These are phyloP conservation scores for Cassiopea xamachana DNA, from an alignment of 30 jellyfish, hydroid and myxozoan species.

Conservation along the genomic window DNA sequence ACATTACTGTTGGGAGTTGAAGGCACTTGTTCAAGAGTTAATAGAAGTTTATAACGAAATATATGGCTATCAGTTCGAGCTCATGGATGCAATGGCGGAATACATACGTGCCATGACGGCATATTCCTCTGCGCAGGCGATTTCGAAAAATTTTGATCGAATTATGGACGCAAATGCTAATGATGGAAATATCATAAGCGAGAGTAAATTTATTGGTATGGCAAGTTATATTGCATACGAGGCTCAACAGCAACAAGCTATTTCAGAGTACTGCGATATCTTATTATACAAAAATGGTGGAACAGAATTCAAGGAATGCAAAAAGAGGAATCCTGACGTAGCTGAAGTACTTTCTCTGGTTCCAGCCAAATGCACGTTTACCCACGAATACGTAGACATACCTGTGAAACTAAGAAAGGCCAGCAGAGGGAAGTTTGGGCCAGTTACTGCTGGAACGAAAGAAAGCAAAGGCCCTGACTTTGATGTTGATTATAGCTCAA, in stretches of 20 bases:
- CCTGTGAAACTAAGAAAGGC: not conserved
- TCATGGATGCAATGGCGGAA: constrained; percentile 3
- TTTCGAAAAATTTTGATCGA: not conserved
- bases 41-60: not conserved
- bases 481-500: not conserved
- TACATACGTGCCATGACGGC: not conserved
- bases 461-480: not conserved
- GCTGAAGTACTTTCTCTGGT: not conserved
- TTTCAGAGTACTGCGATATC: not conserved
- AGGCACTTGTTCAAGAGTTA: not conserved
- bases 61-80: not conserved
- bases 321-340: not conserved
- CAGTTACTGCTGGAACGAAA: not conserved
- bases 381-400: not conserved
- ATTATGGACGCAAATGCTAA: not conserved
- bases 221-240: not conserved
- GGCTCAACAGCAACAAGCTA: not conserved
- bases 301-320: not conserved
- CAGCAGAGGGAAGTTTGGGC: not conserved
- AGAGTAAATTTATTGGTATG: not conserved
- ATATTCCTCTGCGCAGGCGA: not conserved
- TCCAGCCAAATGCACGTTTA: not conserved
- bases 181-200: not conserved
- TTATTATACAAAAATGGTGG: not conserved
- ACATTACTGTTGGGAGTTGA: not conserved